These are phyloP conservation scores for Acanthoscelides obtectus DNA, from an alignment of 2,888 invertebrate species.

Conservation along the genomic window DNA sequence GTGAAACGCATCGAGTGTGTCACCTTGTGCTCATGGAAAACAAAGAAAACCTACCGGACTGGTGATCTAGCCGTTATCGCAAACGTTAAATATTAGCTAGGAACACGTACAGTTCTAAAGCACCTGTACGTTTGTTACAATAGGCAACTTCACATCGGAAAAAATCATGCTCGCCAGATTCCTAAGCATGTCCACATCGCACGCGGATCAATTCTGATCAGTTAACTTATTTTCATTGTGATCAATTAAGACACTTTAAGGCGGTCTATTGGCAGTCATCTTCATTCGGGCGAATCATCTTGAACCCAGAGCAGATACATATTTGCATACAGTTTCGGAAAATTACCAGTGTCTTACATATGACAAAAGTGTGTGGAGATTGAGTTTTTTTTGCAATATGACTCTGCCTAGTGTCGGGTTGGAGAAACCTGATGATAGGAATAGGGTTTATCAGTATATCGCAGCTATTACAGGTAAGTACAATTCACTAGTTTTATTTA, in stretches of 20 bases:
- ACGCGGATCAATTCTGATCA: neutral
- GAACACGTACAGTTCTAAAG: neutral
- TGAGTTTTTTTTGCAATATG: neutral
- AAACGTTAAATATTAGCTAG: neutral
- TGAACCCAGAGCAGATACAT: neutral
- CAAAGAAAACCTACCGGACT: neutral
- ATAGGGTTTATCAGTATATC: conserved; percentile 32
- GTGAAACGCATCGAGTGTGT: neutral
- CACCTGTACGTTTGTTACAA: neutral
- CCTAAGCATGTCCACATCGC: neutral
- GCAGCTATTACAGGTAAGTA: conserved; percentile 34
- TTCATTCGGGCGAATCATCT: neutral
- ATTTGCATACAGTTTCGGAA: neutral
- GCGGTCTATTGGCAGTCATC: neutral
- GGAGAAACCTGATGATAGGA: conserved; percentile 7
- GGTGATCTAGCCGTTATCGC: neutral
- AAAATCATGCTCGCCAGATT: neutral
- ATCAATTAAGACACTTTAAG: neutral
- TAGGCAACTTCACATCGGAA: neutral
- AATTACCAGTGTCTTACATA: neutral
- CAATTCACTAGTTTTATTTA: too few species aligned
- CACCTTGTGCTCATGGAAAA: neutral
- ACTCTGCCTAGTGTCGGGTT: neutral
- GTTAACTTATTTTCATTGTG: neutral
- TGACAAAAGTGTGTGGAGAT: neutral